These are phyloP conservation scores for Buceros bicornis DNA, from an alignment of 2,797 vertebrate species.

Conservation along the genomic window DNA sequence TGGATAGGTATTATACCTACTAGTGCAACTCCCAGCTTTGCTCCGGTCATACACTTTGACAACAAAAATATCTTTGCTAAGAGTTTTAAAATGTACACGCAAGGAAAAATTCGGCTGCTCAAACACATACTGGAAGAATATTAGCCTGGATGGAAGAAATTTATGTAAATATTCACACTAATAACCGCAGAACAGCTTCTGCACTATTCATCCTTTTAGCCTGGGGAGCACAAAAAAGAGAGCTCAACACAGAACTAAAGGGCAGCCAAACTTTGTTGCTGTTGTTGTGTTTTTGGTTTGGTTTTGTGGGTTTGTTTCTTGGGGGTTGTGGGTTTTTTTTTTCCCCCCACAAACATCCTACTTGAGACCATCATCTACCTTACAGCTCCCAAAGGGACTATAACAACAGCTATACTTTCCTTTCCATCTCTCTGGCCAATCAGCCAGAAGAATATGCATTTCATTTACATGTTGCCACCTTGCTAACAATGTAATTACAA, in stretches of 20 bases:
- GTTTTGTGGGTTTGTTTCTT: too few species aligned
- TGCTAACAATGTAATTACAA: neutral
- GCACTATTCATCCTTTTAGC: neutral
- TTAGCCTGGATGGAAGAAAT: neutral
- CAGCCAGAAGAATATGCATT: rapidly evolving
- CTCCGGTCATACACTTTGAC: neutral
- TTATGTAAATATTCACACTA: neutral
- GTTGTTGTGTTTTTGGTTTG: too few species aligned
- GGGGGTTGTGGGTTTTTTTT: neutral
- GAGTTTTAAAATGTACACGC: neutral
- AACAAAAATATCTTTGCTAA: neutral
- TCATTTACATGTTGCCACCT: neutral
- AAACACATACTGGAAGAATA: neutral
- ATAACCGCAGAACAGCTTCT: neutral
- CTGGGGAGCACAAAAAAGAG: neutral
- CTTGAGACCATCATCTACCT: neutral
- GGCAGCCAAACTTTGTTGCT: neutral
- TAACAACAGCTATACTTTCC: neutral
- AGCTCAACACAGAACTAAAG: neutral
- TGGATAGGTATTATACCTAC: neutral
- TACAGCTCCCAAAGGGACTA: neutral
- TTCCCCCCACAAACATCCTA: neutral
- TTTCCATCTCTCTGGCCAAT: neutral
- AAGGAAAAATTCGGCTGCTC: neutral
- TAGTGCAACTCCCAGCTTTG: neutral